phyloP scores from a whole-genome alignment of 2,888 invertebrate genomes.

The Ferdinandea cuprea region DNA sequence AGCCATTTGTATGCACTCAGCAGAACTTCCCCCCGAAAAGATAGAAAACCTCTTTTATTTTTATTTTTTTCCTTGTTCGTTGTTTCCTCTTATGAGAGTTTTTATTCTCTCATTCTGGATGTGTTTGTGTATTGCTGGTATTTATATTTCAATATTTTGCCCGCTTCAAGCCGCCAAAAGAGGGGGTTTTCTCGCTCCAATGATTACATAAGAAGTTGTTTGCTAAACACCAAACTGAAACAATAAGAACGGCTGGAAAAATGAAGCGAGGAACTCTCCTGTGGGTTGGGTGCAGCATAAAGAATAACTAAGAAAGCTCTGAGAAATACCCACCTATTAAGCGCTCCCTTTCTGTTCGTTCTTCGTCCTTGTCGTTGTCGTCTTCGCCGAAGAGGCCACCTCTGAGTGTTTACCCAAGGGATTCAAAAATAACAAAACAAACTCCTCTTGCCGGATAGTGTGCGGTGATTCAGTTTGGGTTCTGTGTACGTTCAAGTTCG shows the following conservation, averaged over 20 bases:
- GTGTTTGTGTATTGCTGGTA: conserved; percentile 28
- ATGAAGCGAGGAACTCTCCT: conserved; percentile 7
- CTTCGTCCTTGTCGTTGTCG: not conserved
- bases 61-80: conserved; percentile 7
- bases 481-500: conserved; percentile 52
- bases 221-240: conserved; percentile 73
- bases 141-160: conserved; percentile 72
- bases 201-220: conserved; percentile 70
- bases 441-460: conserved; percentile 31
- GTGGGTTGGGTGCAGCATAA: not conserved
- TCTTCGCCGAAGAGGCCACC: conserved; percentile 43
- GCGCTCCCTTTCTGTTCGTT: conserved; percentile 39
- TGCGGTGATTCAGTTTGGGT: conserved; percentile 47
- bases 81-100: not conserved
- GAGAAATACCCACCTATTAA: conserved; percentile 38
- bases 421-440: conserved; percentile 22
- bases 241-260: conserved; percentile 45
- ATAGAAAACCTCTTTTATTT: conserved; percentile 28
- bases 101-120: too few species aligned
- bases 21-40: conserved; percentile 57
- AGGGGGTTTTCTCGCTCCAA: conserved; percentile 65
- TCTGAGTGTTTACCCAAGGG: conserved; percentile 49
- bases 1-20: conserved; percentile 74
- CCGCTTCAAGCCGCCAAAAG: conserved; percentile 61
- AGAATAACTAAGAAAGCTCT: not conserved